Conservation (phyloP, 1,140 invertebrate genomes). For the Dinoponera quadriceps region DNA sequence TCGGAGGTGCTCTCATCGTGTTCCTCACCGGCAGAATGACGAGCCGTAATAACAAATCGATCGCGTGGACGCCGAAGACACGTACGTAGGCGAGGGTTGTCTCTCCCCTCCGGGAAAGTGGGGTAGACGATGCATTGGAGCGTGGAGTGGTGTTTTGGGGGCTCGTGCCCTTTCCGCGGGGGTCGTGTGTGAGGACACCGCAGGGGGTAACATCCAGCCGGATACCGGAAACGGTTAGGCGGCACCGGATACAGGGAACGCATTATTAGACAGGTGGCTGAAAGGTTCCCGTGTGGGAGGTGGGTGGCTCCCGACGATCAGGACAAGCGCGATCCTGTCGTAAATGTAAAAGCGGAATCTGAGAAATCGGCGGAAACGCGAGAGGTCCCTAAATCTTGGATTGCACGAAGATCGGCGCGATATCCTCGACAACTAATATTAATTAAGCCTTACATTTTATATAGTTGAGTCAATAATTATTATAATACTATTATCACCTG, state of each 20-base stretch:
- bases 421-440: too few relatives aligned
- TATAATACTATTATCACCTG: too few relatives aligned
- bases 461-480: too few relatives aligned
- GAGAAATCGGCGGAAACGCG: background rate
- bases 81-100: background rate
- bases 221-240: constrained; percentile 67
- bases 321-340: constrained; percentile 16
- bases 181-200: constrained; percentile 55
- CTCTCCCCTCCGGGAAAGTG: constrained; percentile 6
- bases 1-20: constrained; percentile 4
- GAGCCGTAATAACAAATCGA: constrained; percentile 60
- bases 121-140: constrained; percentile 56
- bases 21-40: constrained; percentile 34
- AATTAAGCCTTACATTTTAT: too few relatives aligned
- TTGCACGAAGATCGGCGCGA: too few relatives aligned
- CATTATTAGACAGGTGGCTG: constrained; percentile 71
- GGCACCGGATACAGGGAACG: constrained; percentile 48
- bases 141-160: constrained; percentile 61
- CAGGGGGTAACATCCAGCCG: constrained; percentile 67
- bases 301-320: constrained; percentile 22
- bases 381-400: too few relatives aligned
- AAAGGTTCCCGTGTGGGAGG: background rate
- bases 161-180: constrained; percentile 53
- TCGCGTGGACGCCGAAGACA: constrained; percentile 13
- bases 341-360: background rate